A percentile compares a stretch with the other conserved stretches of the same genome.
These are phyloP conservation scores for Drosophila orena DNA, from an alignment of 1,140 invertebrate species.

Conservation along the genomic window DNA sequence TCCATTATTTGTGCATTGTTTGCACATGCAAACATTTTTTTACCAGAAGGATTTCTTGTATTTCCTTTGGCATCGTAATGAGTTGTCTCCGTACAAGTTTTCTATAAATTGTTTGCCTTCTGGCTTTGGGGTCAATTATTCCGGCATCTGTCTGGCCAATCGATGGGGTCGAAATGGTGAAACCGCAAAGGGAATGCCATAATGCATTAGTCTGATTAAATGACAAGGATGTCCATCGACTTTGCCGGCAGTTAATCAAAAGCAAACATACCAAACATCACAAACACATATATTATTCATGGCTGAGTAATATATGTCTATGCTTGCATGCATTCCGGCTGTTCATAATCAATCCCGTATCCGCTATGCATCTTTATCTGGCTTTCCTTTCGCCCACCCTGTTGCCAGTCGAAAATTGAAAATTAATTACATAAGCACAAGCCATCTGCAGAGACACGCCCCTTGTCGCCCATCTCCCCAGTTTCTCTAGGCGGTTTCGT, in stretches of 20 bases:
- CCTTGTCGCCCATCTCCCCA: background rate
- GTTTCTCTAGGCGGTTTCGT: background rate
- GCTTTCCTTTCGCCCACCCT: slow-evolving; percentile 1
- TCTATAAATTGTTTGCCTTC: slow-evolving; percentile 45
- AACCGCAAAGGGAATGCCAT: slow-evolving; percentile 22
- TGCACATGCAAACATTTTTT: slow-evolving; percentile 31
- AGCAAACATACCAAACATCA: slow-evolving; percentile 10
- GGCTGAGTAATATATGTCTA: background rate
- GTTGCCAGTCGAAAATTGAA: slow-evolving; percentile 42
- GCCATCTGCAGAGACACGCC: slow-evolving; percentile 3
- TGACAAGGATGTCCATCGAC: slow-evolving; percentile 1
- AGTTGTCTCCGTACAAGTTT: slow-evolving; percentile 28
- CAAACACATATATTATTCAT: slow-evolving; percentile 7
- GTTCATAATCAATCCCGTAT: slow-evolving; percentile 15
- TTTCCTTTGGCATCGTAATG: slow-evolving; percentile 32
- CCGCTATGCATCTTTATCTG: background rate
- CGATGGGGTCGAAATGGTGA: slow-evolving; percentile 1
- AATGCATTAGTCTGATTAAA: slow-evolving; percentile 69
- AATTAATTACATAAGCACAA: slow-evolving; percentile 68
- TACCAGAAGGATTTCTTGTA: slow-evolving; percentile 16
- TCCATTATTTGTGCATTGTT: slow-evolving; percentile 57
- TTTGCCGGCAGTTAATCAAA: slow-evolving; percentile 21
- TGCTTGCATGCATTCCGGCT: slow-evolving; percentile 2
- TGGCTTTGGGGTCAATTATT: slow-evolving; percentile 56
- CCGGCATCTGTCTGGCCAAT: slow-evolving; percentile 3